Evolutionary conservation across 2,113 vertebrate species (phyloP), one percentile per base, ranked within the genome.

Genomic region (Bos javanicus): DNA sequence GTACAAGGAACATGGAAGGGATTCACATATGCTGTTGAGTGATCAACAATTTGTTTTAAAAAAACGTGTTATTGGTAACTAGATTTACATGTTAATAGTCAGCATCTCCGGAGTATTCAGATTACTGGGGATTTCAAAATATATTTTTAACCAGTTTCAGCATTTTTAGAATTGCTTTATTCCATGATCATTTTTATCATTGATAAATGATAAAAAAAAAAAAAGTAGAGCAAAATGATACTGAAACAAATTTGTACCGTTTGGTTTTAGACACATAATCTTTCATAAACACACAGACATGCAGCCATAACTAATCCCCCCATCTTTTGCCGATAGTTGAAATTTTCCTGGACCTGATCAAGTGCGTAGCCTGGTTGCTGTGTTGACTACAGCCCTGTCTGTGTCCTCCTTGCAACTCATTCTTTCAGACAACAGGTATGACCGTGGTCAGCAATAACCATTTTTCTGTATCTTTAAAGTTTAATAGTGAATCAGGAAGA

Each of bases 91-190:
- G 59, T 74, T 89, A 81, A 84, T 43, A 81, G 56, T 94, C 67
- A 83, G 50, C 56, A 71, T 97, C 78, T 91, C 60, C 78, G 59
- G 46, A 91, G 59, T 81, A 57, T 93, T 92, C 46, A 46, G 59
- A 92, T 84, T 84, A 46, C 57, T 71, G 13, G 39, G 6, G 7
- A 17, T 84, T 93, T 59, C 28, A 54, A 93, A 97, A 92, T 83
- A 28, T 12, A 39, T 87, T 84, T 95, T 95, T 95, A 94, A 84
- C 28, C 67, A 52, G 28, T 87, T 95, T 96, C 62, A 89, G 52
- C n/a, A 92, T 91, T 95, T 97, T 96, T 87, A 81, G 33, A 97
- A 82, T 64, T 96, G 80, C 25, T 94, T 92, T 92, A 39, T 82
- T 88, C 39, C 33, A 6, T 62, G 54, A 81, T 91, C 6, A 30